Percentiles rank a stretch among this genome's conserved stretches.
These are phyloP conservation scores for Monochamus alternatus DNA, from an alignment of 2,888 invertebrate genomes.

Conservation along the genomic window DNA sequence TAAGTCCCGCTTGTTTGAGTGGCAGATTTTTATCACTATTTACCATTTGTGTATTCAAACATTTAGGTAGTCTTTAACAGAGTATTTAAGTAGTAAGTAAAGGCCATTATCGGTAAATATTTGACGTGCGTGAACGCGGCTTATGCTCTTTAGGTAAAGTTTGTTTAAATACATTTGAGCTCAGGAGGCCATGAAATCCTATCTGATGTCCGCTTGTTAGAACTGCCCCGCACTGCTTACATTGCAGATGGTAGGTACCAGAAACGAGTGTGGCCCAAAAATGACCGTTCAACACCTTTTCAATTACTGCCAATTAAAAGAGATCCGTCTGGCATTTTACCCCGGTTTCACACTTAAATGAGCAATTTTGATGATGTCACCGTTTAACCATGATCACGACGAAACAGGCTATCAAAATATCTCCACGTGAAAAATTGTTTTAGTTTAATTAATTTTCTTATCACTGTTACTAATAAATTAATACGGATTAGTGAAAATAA, in stretches of 20 bases:
- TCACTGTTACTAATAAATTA: background rate
- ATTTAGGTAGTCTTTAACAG: slow-evolving; percentile 60
- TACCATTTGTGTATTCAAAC: slow-evolving; percentile 57
- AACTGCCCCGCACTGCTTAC: slow-evolving; percentile 51
- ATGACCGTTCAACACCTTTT: slow-evolving; percentile 61
- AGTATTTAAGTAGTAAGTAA: slow-evolving; percentile 61
- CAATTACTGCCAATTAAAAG: slow-evolving; percentile 58
- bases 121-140: slow-evolving; percentile 57
- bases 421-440: background rate
- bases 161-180: slow-evolving; percentile 53
- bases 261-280: slow-evolving; percentile 45
- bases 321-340: slow-evolving; percentile 47
- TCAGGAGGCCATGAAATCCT: slow-evolving; percentile 54
- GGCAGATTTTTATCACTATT: slow-evolving; percentile 53
- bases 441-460: slow-evolving; percentile 26
- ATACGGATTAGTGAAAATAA: no score
- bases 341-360: slow-evolving; percentile 42
- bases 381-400: slow-evolving; percentile 24
- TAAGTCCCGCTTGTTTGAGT: slow-evolving; percentile 25
- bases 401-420: slow-evolving; percentile 32
- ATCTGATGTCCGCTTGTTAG: slow-evolving; percentile 58
- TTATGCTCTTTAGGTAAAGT: slow-evolving; percentile 51
- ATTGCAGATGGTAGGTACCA: slow-evolving; percentile 52
- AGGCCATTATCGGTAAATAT: slow-evolving; percentile 64
- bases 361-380: slow-evolving; percentile 50